Percentiles rank a stretch among this genome's conserved stretches.
phyloP scores from a whole-genome alignment of 2,797 vertebrate genomes.

The Tragopan temminckii region DNA sequence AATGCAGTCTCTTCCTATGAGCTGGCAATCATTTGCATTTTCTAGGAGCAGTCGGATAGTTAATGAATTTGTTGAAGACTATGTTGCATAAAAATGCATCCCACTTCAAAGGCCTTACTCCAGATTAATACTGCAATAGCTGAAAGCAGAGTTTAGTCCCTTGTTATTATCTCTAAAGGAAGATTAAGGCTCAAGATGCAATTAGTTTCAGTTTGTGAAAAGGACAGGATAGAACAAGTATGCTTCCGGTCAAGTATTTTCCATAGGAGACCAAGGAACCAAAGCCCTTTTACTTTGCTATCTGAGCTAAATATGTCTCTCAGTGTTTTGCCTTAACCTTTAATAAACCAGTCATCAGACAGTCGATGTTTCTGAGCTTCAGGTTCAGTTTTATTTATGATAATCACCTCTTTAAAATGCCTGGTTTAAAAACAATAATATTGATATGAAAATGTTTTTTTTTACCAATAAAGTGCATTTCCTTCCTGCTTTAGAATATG shows the following conservation, averaged over 20 bases:
- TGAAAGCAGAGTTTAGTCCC: constrained; percentile 41
- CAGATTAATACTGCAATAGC: constrained; percentile 33
- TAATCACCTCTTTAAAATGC: background rate
- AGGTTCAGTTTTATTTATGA: background rate
- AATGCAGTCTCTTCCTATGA: background rate
- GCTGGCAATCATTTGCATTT: background rate
- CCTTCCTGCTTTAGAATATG: background rate
- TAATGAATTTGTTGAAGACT: constrained; percentile 17
- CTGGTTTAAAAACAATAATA: background rate
- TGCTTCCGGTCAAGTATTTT: background rate
- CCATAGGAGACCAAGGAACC: background rate
- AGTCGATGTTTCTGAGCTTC: background rate
- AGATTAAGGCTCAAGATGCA: constrained; percentile 61
- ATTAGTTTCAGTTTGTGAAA: constrained; percentile 44
- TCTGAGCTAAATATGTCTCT: background rate
- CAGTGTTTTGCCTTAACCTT: background rate
- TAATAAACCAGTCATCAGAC: background rate
- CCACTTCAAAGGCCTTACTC: constrained; percentile 49
- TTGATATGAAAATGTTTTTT: background rate
- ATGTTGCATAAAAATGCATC: constrained; percentile 41
- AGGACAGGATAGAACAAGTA: background rate
- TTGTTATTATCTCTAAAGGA: constrained; percentile 53
- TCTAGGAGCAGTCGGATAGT: background rate
- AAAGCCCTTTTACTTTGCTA: background rate
- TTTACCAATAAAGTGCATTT: background rate